Conservation (phyloP, 2,113 vertebrate genomes). For the Boulengerochromis microlepis region DNA sequence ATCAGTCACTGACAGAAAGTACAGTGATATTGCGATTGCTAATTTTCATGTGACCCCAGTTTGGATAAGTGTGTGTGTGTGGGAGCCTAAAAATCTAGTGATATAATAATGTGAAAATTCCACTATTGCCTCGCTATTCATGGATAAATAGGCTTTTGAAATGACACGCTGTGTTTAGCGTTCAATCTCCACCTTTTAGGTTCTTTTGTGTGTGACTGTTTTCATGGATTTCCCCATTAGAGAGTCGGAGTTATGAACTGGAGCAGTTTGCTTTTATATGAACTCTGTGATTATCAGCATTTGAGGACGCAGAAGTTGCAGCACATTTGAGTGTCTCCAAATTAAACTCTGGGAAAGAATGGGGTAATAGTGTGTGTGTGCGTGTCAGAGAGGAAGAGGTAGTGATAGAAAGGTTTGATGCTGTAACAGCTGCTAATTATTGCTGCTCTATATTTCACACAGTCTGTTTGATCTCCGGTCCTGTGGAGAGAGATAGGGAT, state of each 20-base stretch:
- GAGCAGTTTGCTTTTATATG: constrained; percentile 1
- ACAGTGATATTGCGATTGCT: constrained; percentile 51
- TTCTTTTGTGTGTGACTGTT: background rate
- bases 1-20: constrained; percentile 65
- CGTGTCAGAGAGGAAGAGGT: background rate
- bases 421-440: constrained; percentile 77
- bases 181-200: background rate
- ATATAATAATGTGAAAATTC: background rate
- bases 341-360: constrained; percentile 30
- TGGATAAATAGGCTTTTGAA: background rate
- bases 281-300: constrained; percentile 10
- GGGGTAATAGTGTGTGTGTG: background rate
- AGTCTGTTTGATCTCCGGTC: constrained; percentile 75
- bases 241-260: background rate
- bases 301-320: background rate
- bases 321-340: constrained; percentile 17
- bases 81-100: background rate
- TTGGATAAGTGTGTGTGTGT: background rate
- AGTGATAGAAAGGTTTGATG: constrained; percentile 61
- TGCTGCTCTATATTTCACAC: constrained; percentile 70
- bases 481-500: constrained; percentile 56
- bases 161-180: background rate
- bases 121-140: background rate
- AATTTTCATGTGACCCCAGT: constrained; percentile 21
- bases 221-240: background rate